Base-by-base conservation (phyloP, 2,888 invertebrate species). In the Xestia c-nigrum region DNA sequence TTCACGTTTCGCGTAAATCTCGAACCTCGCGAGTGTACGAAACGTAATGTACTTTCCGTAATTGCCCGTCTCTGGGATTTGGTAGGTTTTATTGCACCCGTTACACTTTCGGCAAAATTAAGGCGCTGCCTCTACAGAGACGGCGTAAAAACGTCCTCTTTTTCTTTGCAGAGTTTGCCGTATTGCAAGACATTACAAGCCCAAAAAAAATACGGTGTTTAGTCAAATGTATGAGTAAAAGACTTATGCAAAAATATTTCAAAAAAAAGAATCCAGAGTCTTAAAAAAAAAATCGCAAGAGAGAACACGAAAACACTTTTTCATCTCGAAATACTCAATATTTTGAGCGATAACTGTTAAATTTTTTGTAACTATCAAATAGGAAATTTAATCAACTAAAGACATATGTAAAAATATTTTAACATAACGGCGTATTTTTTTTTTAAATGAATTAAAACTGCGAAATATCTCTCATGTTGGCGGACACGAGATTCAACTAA, bases 271-370 rank as follows among this genome's bases (percentile, higher is more conserved):
- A n/a, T 52, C 21, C 21, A 55, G 52, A 55, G n/a, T n/a, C 21
- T 55, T 16, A n/a, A 55, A 55, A 55, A 40, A 40, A 40, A 40
- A 40, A 40, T 40, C 40, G 40, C 40, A 40, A 40, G 40, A 40
- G 0, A 55, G 1, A n/a, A 55, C 55, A 55, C 10, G 55, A 55
- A 55, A 55, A 55, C 4, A n/a, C n/a, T 5, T n/a, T 55, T 55
- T 55, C n/a, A 12, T 55, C 55, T 55, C 55, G 55, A 55, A 55
- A 55, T 55, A n/a, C 55, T 55, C 55, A 55, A 55, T 55, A 55
- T n/a, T 55, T 55, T 55, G 55, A 55, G 55, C 10, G 55, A 55
- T n/a, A 55, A 55, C 55, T n/a, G 5, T 55, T 55, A 4, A 12
- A 9, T 10, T 55, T 55, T 55, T 55, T 55, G 21, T 55, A n/a